These are phyloP conservation scores for Listrodromus nycthemerus DNA, from an alignment of 2,888 invertebrate species.

Conservation along the genomic window DNA sequence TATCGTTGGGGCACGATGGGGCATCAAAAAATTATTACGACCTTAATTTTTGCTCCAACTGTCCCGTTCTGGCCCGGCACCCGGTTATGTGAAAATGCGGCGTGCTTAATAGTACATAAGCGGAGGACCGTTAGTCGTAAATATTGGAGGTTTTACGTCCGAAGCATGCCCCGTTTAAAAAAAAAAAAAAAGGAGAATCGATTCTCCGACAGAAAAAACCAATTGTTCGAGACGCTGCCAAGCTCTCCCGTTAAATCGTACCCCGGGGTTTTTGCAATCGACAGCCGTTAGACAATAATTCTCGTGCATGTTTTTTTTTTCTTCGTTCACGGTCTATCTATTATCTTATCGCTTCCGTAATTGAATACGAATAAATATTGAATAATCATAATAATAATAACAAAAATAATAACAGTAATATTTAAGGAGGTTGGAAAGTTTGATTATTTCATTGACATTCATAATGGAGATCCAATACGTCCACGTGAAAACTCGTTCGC, in stretches of 20 bases:
- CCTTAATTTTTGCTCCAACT: no score
- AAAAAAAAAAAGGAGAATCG: constrained; percentile 37
- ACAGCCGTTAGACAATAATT: constrained; percentile 47
- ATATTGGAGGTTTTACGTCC: constrained; percentile 27
- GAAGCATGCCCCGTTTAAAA: constrained; percentile 2
- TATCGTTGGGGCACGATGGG: no score
- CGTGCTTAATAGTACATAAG: neutral
- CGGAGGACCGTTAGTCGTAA: constrained; percentile 1
- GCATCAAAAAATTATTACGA: no score
- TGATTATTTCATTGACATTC: constrained; percentile 1
- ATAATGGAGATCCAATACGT: constrained; percentile 85
- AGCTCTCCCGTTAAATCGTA: constrained; percentile 11
- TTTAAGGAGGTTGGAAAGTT: constrained; percentile 6
- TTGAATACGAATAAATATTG: constrained; percentile 8
- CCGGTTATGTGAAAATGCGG: neutral
- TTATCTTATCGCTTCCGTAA: constrained; percentile 5
- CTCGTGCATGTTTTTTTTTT: neutral
- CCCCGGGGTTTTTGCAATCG: constrained; percentile 33
- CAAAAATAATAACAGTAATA: constrained; percentile 15
- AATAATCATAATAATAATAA: constrained; percentile 20
- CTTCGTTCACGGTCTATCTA: constrained; percentile 19
- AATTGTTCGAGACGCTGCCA: constrained; percentile 38
- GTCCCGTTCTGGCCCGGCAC: no score
- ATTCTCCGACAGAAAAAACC: constrained; percentile 32
- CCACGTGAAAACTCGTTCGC: constrained; percentile 89